Evolutionary conservation across 2,797 vertebrate species (phyloP).

Genomic region (Zalophus californianus): DNA sequence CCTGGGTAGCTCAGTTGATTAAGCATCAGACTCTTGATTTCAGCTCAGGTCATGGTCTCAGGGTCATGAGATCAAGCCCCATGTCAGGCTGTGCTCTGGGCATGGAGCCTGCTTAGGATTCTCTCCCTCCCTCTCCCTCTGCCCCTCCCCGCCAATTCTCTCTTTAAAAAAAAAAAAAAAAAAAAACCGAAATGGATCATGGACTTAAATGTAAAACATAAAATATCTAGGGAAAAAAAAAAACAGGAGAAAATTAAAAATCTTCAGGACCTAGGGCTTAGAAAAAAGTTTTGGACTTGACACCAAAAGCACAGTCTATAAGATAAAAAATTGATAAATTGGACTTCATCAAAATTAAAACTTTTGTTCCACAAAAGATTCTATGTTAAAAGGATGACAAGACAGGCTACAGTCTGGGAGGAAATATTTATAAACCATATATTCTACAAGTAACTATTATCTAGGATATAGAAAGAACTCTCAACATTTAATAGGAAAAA

Average conservation of each 20-base stretch:
- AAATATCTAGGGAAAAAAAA: background rate
- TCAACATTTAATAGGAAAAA: slow-evolving; percentile 24
- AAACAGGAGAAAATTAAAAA: background rate
- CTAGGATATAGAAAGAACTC: slow-evolving; percentile 20
- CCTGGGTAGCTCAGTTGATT: background rate
- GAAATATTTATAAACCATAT: slow-evolving; percentile 8
- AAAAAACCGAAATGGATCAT: background rate
- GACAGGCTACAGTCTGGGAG: background rate
- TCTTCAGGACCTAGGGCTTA: background rate
- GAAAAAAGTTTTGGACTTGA: background rate
- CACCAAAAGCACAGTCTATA: background rate
- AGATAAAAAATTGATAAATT: background rate
- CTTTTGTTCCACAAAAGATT: background rate
- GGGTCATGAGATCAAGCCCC: background rate
- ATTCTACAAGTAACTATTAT: background rate
- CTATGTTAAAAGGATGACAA: background rate
- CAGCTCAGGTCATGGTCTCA: background rate
- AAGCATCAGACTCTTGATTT: background rate
- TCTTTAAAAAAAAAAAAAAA: background rate
- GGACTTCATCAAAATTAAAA: background rate
- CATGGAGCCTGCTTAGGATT: background rate
- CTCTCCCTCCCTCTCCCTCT: background rate
- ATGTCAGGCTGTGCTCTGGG: background rate
- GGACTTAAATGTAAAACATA: slow-evolving; percentile 5
- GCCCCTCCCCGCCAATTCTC: background rate